Evolutionary conservation across 1,140 invertebrate species (phyloP).

Genomic region (Sitophilus oryzae): DNA sequence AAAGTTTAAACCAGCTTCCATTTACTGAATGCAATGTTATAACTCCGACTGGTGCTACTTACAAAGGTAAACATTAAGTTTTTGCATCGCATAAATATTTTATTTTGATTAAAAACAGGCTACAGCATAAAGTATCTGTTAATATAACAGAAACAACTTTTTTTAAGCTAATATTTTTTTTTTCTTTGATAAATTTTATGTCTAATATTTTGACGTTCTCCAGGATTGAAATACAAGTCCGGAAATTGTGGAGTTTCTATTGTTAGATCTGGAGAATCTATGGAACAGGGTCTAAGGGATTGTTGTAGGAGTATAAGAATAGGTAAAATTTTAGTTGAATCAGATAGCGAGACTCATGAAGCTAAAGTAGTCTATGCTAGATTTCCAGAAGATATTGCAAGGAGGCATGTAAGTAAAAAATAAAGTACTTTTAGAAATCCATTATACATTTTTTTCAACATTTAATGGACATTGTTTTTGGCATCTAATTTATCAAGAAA

Average conservation of each 20-base stretch:
- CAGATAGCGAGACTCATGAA: slow-evolving; percentile 92
- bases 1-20: slow-evolving; percentile 94
- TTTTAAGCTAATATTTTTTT: background rate
- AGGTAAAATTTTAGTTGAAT: slow-evolving; percentile 97
- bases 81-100: background rate
- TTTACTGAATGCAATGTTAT: slow-evolving; percentile 83
- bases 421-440: background rate
- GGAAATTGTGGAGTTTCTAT: slow-evolving; percentile 99
- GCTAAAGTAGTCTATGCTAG: slow-evolving; percentile 96
- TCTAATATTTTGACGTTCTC: slow-evolving; percentile 1
- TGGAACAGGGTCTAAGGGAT: slow-evolving; percentile 95
- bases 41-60: slow-evolving; percentile 86
- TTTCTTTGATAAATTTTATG: background rate
- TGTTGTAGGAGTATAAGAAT: slow-evolving; percentile 97
- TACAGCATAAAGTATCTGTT: background rate
- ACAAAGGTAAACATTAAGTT: slow-evolving; percentile 60
- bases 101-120: background rate
- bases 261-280: slow-evolving; percentile 91
- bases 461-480: too few relatives aligned
- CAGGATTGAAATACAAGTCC: slow-evolving; percentile 75
- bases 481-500: too few relatives aligned
- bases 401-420: slow-evolving; percentile 57
- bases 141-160: background rate
- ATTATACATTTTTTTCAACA: too few relatives aligned
- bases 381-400: slow-evolving; percentile 91